Conservation (phyloP, 2,113 vertebrate species). For the Petromus typicus region DNA sequence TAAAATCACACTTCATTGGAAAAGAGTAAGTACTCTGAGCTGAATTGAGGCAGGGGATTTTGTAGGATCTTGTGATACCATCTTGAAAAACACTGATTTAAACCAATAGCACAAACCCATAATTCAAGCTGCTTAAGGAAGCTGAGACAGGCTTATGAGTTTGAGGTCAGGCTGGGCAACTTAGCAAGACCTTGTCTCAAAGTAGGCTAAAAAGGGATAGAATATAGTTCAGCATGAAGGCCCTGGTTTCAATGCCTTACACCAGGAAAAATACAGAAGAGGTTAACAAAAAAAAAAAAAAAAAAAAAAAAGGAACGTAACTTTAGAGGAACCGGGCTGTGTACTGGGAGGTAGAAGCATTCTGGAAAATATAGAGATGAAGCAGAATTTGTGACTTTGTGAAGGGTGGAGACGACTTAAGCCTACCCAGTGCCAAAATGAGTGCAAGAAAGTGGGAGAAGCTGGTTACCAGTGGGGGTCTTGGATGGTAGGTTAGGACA, state of each 20-base stretch:
- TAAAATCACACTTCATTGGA: background rate
- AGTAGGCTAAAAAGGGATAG: background rate
- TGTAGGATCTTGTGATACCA: background rate
- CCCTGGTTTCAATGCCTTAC: background rate
- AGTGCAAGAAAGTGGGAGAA: background rate
- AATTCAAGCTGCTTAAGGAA: background rate
- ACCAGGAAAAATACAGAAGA: background rate
- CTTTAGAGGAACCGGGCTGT: background rate
- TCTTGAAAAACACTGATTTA: background rate
- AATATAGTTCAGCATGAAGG: background rate
- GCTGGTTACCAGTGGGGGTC: too few relatives aligned
- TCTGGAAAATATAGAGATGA: background rate
- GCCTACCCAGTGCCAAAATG: too few relatives aligned
- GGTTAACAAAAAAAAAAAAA: too few relatives aligned
- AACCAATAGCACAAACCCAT: background rate
- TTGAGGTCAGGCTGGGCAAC: background rate
- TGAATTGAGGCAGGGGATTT: rapidly evolving
- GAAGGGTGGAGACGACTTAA: background rate
- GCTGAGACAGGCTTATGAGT: background rate
- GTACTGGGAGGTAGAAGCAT: background rate
- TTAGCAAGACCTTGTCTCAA: background rate
- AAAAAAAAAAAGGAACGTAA: rapidly evolving
- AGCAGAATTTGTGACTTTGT: background rate
- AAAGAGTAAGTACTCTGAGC: background rate
- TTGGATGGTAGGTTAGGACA: background rate